Conservation (phyloP, 1,140 invertebrate species). For the Euwallacea similis region DNA sequence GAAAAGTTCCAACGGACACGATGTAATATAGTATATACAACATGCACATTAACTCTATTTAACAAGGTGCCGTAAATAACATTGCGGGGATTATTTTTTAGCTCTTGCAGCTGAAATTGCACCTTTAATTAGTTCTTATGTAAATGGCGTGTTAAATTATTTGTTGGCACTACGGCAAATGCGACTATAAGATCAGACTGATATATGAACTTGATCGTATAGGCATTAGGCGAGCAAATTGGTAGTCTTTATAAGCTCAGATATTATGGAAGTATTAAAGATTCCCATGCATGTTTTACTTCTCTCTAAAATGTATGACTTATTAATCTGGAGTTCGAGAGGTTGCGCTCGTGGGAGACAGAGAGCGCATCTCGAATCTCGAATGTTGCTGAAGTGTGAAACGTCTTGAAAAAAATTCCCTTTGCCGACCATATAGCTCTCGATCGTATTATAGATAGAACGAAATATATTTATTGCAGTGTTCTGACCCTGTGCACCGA, state of each 20-base stretch:
- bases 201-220: conserved; percentile 17
- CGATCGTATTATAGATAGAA: conserved; percentile 26
- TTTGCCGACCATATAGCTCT: conserved; percentile 11
- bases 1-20: conserved; percentile 37
- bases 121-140: conserved; percentile 36
- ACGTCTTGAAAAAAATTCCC: conserved; percentile 4
- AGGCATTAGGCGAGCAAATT: not conserved
- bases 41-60: conserved; percentile 40
- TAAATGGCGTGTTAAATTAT: conserved; percentile 33
- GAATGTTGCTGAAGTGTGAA: conserved; percentile 27
- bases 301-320: too few species aligned
- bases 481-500: conserved; percentile 11
- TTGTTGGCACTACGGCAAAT: conserved; percentile 17
- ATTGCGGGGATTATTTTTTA: conserved; percentile 27
- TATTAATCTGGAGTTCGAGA: not conserved
- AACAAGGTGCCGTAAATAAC: conserved; percentile 36
- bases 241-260: too few species aligned
- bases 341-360: conserved; percentile 19
- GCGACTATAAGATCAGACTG: conserved; percentile 11
- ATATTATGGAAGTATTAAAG: too few species aligned
- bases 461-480: conserved; percentile 16
- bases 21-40: conserved; percentile 40
- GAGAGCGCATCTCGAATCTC: not conserved
- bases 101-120: conserved; percentile 19
- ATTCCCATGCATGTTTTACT: too few species aligned